Conservation (phyloP, 2,113 vertebrate species). For the Mirza zaza region DNA sequence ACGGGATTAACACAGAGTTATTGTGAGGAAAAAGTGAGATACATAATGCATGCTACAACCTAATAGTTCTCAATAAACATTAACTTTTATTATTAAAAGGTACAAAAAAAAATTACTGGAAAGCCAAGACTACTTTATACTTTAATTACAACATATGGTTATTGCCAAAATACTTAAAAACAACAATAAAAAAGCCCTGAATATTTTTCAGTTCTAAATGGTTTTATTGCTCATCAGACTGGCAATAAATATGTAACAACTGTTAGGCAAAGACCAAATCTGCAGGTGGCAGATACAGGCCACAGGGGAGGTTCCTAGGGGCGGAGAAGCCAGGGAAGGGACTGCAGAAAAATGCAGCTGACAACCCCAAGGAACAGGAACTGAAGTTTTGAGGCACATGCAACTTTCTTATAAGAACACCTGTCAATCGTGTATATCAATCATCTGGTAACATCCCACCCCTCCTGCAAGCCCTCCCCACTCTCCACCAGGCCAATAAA, state of each 20-base stretch:
- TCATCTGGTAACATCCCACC: too few species aligned
- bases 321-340: too few species aligned
- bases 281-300: too few species aligned
- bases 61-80: neutral
- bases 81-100: constrained; percentile 6
- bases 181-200: neutral
- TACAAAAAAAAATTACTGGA: neutral
- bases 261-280: too few species aligned
- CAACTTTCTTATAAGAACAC: too few species aligned
- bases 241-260: neutral
- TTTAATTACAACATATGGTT: neutral
- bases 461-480: too few species aligned
- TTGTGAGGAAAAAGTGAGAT: neutral
- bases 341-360: too few species aligned
- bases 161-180: neutral
- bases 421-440: too few species aligned
- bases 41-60: neutral
- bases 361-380: too few species aligned
- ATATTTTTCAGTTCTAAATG: neutral
- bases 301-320: too few species aligned
- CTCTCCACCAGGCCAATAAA: too few species aligned
- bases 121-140: neutral
- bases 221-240: neutral
- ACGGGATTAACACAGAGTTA: neutral
- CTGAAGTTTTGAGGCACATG: too few species aligned